These are phyloP conservation scores for Micromesistius poutassou DNA, from an alignment of 2,797 vertebrate species.

Conservation along the genomic window DNA sequence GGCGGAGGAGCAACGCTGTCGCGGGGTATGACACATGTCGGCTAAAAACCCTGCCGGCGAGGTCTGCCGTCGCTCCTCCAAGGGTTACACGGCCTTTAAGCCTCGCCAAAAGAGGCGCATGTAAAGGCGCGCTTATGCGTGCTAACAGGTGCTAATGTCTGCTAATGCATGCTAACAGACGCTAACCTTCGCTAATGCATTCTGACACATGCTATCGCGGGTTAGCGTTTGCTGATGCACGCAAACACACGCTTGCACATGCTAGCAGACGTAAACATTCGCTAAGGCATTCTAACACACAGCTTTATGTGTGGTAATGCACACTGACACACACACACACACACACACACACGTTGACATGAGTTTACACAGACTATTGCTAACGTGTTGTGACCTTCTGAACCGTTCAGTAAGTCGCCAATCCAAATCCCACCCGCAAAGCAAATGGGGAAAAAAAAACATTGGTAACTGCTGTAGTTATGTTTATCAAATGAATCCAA, in stretches of 20 bases:
- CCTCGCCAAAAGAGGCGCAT: neutral
- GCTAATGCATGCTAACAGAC: neutral
- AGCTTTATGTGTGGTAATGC: neutral
- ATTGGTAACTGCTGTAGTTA: too few species aligned
- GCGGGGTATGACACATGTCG: constrained; percentile 43
- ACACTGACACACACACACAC: neutral
- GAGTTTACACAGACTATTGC: neutral
- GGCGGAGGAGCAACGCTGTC: constrained; percentile 50
- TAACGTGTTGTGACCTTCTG: neutral
- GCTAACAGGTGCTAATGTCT: too few species aligned
- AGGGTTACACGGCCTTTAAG: neutral
- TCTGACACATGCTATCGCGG: neutral
- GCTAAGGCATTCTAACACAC: neutral
- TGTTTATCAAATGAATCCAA: too few species aligned
- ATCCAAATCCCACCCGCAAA: too few species aligned
- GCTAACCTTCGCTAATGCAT: neutral
- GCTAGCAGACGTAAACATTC: neutral
- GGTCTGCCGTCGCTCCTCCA: neutral
- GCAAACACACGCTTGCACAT: neutral
- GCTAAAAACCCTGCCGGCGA: constrained; percentile 24
- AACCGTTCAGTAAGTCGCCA: neutral
- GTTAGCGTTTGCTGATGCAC: neutral
- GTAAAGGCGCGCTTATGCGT: neutral
- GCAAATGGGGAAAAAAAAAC: too few species aligned
- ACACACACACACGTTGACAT: neutral